Evolutionary conservation across 2,797 vertebrate genomes (phyloP), one percentile per base, ranked within the genome.

Genomic region (Discoglossus pictus): DNA sequence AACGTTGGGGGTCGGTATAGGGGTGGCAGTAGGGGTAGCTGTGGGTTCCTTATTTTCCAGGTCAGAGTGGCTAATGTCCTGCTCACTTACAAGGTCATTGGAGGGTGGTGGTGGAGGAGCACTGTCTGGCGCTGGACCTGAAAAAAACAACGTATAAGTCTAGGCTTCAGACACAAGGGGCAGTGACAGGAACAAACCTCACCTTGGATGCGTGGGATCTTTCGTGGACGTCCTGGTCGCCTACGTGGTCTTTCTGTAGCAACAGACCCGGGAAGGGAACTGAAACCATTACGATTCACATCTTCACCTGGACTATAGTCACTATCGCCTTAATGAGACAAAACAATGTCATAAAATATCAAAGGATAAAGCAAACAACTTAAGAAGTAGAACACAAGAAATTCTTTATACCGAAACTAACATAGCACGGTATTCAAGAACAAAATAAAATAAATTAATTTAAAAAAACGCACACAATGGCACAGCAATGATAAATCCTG

Each of bases 281-380:
- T 77, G 53, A 91, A 82, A 64, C 87, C 86, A 48, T 82, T 86
- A 11, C 89, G 86, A 27, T 82, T 76, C 31, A 94, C 93, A 1
- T 96, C 93, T 36, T 96, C 92, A 0, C 86, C 90, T 17, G 97
- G 97, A 74, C 94, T 97, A 73, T 99, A 99, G 80, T 99, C 96
- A 7, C 96, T 98, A 74, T 99, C 97, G 77, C 89, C 97, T 98
- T 80, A 0, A 47, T 38, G 4, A 1, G n/a, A n/a, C n/a, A 39
- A 21, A 5, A 23, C 1, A 16, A 11, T 9, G 1, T 4, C 17
- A 3, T 6, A 2, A 46, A 36, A 13, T 24, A 24, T 10, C n/a
- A n/a, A n/a, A n/a, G n/a, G n/a, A n/a, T n/a, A n/a, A n/a, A n/a
- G n/a, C n/a, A n/a, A n/a, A n/a, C n/a, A n/a, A n/a, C n/a, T n/a